Percentiles rank a stretch among this genome's conserved stretches.
Evolutionary conservation across 1,140 invertebrate genomes (phyloP).

Genomic region (Psilanteris sp.): DNA sequence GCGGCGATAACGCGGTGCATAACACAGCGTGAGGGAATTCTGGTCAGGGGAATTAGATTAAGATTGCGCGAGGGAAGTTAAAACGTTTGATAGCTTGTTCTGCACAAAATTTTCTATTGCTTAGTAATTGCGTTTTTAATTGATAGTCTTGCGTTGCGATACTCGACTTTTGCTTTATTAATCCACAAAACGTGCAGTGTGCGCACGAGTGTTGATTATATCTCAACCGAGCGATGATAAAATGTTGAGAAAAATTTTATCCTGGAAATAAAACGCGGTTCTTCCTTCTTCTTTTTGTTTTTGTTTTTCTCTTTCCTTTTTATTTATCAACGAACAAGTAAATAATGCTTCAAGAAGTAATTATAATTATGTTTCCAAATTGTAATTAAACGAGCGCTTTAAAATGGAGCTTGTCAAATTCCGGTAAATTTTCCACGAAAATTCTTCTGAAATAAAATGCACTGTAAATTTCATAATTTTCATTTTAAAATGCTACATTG

Average conservation of each 20-base stretch:
- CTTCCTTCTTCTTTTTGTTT: not conserved
- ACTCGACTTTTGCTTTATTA: conserved; percentile 18
- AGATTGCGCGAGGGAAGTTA: conserved; percentile 4
- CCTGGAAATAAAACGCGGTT: not conserved
- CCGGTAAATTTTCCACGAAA: no score
- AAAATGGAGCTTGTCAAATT: no score
- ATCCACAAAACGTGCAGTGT: conserved; percentile 5
- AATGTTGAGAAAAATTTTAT: conserved; percentile 3
- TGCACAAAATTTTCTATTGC: conserved; percentile 35
- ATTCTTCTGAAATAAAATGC: no score
- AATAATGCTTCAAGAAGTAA: no score
- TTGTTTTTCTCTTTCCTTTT: no score
- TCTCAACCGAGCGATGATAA: not conserved
- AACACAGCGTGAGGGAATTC: conserved; percentile 28
- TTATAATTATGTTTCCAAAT: no score
- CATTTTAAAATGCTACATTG: no score
- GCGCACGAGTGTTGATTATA: conserved; percentile 19
- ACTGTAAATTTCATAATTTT: no score
- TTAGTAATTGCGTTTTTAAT: conserved; percentile 49
- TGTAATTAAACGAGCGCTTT: no score
- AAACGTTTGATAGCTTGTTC: conserved; percentile 35
- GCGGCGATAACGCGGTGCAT: conserved; percentile 11
- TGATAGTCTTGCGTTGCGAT: conserved; percentile 14
- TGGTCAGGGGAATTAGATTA: conserved; percentile 33
- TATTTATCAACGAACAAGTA: no score